A percentile compares a stretch with the other conserved stretches of the same genome.
These are phyloP conservation scores for Brachionus koreanus DNA, from an alignment of 1,140 invertebrate species.

Conservation along the genomic window DNA sequence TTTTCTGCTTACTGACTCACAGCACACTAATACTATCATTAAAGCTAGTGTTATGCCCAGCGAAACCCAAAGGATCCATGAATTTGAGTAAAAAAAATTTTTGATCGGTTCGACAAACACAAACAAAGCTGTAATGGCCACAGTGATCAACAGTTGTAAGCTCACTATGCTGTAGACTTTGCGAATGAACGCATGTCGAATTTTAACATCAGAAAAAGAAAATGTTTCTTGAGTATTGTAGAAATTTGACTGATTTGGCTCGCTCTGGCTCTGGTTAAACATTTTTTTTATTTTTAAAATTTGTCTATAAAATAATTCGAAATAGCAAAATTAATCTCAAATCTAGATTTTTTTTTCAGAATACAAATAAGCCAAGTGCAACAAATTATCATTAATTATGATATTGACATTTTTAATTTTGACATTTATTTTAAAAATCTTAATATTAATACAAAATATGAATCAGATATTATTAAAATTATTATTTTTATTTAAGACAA, in stretches of 20 bases:
- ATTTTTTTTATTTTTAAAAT: too few species aligned
- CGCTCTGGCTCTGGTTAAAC: too few species aligned
- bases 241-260: neutral
- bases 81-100: conserved; percentile 49
- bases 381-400: too few species aligned
- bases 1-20: conserved; percentile 72
- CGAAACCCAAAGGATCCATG: conserved; percentile 47
- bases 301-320: too few species aligned
- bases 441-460: too few species aligned
- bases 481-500: too few species aligned
- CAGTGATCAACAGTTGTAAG: conserved; percentile 73
- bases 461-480: too few species aligned
- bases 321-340: too few species aligned
- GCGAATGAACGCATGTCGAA: conserved; percentile 59
- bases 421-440: too few species aligned
- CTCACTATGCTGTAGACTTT: conserved; percentile 80
- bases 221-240: neutral
- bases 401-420: too few species aligned
- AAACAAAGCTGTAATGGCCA: conserved; percentile 73
- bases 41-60: neutral
- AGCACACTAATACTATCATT: conserved; percentile 79
- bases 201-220: conserved; percentile 30
- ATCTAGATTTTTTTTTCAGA: too few species aligned
- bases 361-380: too few species aligned
- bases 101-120: conserved; percentile 63